These are phyloP conservation scores for Epicampocera succincta DNA, from an alignment of 2,888 invertebrate genomes.

Conservation along the genomic window DNA sequence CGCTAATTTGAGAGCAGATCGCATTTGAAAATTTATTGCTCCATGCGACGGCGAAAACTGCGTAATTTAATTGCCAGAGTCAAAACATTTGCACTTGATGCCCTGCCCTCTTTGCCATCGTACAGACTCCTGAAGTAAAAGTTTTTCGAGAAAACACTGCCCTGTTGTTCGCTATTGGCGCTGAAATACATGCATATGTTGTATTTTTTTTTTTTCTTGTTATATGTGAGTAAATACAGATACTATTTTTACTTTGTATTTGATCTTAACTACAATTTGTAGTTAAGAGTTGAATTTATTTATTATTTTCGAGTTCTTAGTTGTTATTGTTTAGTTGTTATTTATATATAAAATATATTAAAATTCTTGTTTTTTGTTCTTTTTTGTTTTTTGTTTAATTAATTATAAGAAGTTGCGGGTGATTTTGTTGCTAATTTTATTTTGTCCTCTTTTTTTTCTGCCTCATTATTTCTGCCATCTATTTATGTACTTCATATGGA, in stretches of 20 bases:
- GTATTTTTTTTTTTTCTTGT: too few relatives aligned
- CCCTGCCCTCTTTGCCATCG: too few relatives aligned
- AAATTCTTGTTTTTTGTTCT: conserved; percentile 62
- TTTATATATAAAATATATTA: conserved; percentile 69
- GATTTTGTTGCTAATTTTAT: conserved; percentile 48
- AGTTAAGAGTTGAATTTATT: conserved; percentile 59
- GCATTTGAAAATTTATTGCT: too few relatives aligned
- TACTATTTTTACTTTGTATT: conserved; percentile 12
- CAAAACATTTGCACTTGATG: too few relatives aligned
- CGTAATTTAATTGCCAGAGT: too few relatives aligned
- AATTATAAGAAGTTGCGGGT: conserved; percentile 45
- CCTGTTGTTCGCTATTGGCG: too few relatives aligned
- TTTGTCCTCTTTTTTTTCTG: conserved; percentile 20
- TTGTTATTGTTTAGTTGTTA: conserved; percentile 48
- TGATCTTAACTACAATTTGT: conserved; percentile 47
- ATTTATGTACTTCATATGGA: conserved; percentile 32
- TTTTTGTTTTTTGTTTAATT: conserved; percentile 59
- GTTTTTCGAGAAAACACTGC: too few relatives aligned
- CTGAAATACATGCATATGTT: too few relatives aligned
- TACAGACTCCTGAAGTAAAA: too few relatives aligned
- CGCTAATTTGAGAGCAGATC: too few relatives aligned
- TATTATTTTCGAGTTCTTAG: conserved; percentile 49
- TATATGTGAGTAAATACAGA: neutral
- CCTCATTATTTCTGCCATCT: conserved; percentile 13
- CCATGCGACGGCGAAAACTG: too few relatives aligned